Conservation (phyloP, 2,113 vertebrate genomes). For the Nothocercus julius region DNA sequence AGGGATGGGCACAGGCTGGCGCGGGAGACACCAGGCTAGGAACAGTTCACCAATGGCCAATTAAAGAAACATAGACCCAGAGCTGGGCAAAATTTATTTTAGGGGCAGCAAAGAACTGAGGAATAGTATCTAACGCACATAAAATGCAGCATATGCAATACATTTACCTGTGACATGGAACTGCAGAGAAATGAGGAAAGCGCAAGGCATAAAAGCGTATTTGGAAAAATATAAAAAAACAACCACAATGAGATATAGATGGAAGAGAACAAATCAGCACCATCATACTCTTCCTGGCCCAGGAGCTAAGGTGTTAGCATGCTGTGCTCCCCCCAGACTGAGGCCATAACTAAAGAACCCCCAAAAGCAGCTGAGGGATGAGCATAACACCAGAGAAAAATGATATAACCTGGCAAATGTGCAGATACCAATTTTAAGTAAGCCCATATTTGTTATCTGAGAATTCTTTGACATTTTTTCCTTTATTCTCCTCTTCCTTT, state of each 20-base stretch:
- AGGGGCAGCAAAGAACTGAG: background rate
- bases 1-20: background rate
- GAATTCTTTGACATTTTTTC: background rate
- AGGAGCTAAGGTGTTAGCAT: too few relatives aligned
- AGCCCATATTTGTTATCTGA: background rate
- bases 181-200: rapidly evolving
- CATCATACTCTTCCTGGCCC: rapidly evolving
- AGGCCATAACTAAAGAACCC: background rate
- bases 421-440: rapidly evolving
- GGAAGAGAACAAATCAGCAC: background rate
- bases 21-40: background rate
- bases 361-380: background rate
- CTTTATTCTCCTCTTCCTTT: background rate
- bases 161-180: background rate
- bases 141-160: background rate
- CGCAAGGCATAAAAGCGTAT: background rate
- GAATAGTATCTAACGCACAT: background rate
- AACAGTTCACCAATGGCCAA: background rate
- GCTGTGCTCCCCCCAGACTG: rapidly evolving
- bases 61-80: background rate
- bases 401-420: background rate
- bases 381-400: background rate
- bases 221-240: background rate
- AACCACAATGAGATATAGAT: rapidly evolving
- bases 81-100: background rate